Base-by-base conservation (phyloP, 1,140 invertebrate species). In the Lepidurus packardi region DNA sequence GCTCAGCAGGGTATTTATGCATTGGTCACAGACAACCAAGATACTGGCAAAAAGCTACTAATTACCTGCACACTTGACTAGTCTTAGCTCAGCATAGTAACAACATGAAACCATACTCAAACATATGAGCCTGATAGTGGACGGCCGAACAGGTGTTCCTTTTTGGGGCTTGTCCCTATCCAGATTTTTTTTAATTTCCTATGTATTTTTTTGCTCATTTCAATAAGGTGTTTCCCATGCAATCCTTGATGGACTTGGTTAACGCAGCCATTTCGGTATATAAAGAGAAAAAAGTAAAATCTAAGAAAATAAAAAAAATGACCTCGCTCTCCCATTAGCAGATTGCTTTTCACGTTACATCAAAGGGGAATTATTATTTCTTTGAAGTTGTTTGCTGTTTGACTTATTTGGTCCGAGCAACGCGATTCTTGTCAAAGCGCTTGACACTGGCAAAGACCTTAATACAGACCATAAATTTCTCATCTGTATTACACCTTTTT, bases 21-120 rank as follows among this genome's bases (percentile, higher is more conserved):
- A 65, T 65, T 65, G 53, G 53, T 65, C 53, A 65, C 53, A 65
- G 53, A 65, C 53, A 65, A 65, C 53, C 53, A 65, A 65, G 16
- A 1, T 8, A 65, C 53, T 65, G 21, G 21, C 53, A 65, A 65
- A 65, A 65, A 65, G 53, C 13, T 65, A 65, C 53, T 65, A 65
- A 65, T 65, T 65, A 65, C 53, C 21, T n/a, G 8, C 53, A 65
- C 16, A 65, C 10, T 65, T 65, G 53, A 65, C 9, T 65, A 65
- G 53, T 65, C 21, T 21, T 65, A n/a, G 7, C 53, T 65, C 6
- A 65, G 16, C 53, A 4, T 1, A 65, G 21, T 65, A 65, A 65
- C 16, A 65, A 65, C 53, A 65, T 1, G 53, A 21, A 65, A 47
- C 45, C 10, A 16, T 16, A 21, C 53, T 21, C 16, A 65, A 65